Conservation (phyloP, 2,888 invertebrate species). For the Leptinotarsa haldemani region DNA sequence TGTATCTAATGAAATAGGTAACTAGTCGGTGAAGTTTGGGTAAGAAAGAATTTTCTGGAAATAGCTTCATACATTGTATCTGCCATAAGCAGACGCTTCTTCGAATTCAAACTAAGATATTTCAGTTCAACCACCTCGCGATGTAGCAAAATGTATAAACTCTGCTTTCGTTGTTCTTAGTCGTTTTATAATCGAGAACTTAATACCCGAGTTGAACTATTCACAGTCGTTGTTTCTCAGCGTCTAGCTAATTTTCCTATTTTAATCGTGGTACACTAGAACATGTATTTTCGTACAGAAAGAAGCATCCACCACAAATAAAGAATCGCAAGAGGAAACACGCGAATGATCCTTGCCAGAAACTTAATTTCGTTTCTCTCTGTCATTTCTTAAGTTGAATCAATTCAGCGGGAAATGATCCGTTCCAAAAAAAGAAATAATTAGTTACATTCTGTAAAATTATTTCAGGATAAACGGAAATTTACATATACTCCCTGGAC, state of each 20-base stretch:
- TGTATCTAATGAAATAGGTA: no score
- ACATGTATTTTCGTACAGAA: conserved; percentile 17
- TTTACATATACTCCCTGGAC: background rate
- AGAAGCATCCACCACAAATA: conserved; percentile 8
- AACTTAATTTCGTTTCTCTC: background rate
- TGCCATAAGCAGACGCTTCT: no score
- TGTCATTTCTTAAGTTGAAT: background rate
- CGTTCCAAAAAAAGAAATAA: background rate
- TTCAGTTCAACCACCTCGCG: no score
- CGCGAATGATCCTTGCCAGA: conserved; percentile 1
- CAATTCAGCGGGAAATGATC: background rate
- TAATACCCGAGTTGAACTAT: conserved; percentile 1
- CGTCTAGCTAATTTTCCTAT: conserved; percentile 14
- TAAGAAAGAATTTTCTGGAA: no score
- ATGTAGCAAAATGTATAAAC: background rate
- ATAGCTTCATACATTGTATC: no score
- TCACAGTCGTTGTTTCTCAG: conserved; percentile 2
- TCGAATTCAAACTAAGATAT: no score
- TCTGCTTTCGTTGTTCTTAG: background rate
- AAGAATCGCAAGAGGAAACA: background rate
- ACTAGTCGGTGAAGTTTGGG: no score
- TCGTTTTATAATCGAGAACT: conserved; percentile 10
- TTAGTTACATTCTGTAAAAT: background rate
- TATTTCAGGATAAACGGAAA: background rate
- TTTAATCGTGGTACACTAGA: conserved; percentile 16